Conservation (phyloP, 2,888 invertebrate species). For the Hirtodrosophila histrioides region DNA sequence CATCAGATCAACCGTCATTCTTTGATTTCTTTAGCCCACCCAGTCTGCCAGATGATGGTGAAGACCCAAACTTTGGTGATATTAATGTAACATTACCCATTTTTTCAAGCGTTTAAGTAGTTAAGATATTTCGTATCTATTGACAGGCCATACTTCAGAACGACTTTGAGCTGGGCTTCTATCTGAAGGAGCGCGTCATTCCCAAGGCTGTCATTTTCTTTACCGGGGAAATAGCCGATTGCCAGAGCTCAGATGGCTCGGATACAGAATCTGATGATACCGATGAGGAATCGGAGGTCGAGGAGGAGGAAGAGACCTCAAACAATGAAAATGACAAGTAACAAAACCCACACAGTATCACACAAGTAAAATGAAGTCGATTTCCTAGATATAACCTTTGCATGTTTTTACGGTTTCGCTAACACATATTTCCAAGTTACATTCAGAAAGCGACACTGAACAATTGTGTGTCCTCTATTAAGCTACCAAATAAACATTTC, state of each 20-base stretch:
- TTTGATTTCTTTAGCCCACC: constrained; percentile 96
- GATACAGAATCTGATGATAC: constrained; percentile 68
- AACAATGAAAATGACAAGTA: constrained; percentile 47
- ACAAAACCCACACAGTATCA: constrained; percentile 2
- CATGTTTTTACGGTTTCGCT: constrained; percentile 5
- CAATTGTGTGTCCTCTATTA: constrained; percentile 37
- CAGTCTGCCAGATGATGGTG: constrained; percentile 71
- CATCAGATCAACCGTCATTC: constrained; percentile 86
- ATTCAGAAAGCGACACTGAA: constrained; percentile 28
- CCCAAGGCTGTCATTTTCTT: constrained; percentile 97
- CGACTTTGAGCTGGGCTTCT: constrained; percentile 99
- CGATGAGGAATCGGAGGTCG: constrained; percentile 66
- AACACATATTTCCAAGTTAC: neutral
- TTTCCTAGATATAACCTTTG: neutral
- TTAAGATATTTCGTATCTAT: neutral
- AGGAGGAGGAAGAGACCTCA: constrained; percentile 63
- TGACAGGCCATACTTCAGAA: constrained; percentile 85
- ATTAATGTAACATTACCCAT: constrained; percentile 63
- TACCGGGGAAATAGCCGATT: constrained; percentile 91
- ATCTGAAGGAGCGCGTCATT: constrained; percentile 97
- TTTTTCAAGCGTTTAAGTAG: fast-evolving
- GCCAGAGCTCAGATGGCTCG: constrained; percentile 70
- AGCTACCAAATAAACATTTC: constrained; percentile 69
- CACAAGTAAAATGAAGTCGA: neutral
- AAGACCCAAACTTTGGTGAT: constrained; percentile 75